Evolutionary conservation across 2,113 vertebrate species (phyloP), one percentile per base, ranked within the genome.

Genomic region (Sebastes fasciatus): DNA sequence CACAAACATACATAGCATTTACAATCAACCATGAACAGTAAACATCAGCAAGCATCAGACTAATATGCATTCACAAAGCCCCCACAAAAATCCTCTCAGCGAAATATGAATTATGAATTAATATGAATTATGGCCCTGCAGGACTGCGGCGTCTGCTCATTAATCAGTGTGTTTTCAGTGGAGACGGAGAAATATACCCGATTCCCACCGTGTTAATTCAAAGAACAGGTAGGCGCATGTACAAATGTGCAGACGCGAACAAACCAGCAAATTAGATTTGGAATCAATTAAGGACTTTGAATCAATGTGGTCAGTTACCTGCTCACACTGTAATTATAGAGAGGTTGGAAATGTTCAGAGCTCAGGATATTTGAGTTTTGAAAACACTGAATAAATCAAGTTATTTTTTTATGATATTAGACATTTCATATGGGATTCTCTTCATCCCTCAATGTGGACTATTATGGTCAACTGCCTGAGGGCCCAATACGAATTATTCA

Each of bases 61-160:
- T 68, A 74, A 80, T 89, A 74, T 84, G 69, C 87, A 86, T 75
- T 87, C 88, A 91, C 84, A 91, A 87, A 86, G 67, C 69, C 52
- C 74, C 76, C 72, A 52, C 71, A 73, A 72, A 84, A 90, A 85
- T 69, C 77, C 85, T 80, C 71, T 76, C 79, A 34, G 75, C 85
- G 73, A 85, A 91, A 83, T 80, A 80, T 86, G 85, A 93, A 89
- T 92, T 90, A 91, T 92, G 85, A 92, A 91, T 91, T 85, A 75
- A 80, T 77, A 61, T 92, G 89, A 93, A 90, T 93, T 92, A 93
- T 87, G 79, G 86, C 77, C 65, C 80, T 79, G 83, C 82, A 82
- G 85, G 75, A 80, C 77, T 6, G 74, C 23, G 5, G 66, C n/a
- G 77, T 66, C 68, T 46, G 83, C 88, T 91, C 90, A 88, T 92